Evolutionary conservation across 1,140 invertebrate species (phyloP).

Genomic region (Schmidtea mediterranea): DNA sequence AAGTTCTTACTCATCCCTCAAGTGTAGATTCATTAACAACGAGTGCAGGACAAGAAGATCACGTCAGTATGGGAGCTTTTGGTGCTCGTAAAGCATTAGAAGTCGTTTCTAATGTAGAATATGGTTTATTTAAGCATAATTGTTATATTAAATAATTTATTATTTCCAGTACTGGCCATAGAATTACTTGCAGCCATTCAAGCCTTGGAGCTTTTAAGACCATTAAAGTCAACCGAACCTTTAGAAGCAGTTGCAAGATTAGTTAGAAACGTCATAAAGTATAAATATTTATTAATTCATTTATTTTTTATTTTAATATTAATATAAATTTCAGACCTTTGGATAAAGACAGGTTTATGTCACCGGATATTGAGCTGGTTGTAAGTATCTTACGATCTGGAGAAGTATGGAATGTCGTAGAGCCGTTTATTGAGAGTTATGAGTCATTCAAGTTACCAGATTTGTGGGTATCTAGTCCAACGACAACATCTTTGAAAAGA

Average conservation of each 20-base stretch:
- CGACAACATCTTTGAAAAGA: no score
- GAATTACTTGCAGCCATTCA: slow-evolving; percentile 43
- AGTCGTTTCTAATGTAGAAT: slow-evolving; percentile 40
- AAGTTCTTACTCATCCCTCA: slow-evolving; percentile 43
- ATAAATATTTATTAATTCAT: no score
- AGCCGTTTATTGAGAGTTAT: slow-evolving; percentile 9
- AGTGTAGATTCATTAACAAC: slow-evolving; percentile 43
- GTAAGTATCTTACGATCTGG: slow-evolving; percentile 33
- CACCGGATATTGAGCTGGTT: slow-evolving; percentile 37
- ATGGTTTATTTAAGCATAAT: neutral
- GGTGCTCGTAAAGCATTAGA: slow-evolving; percentile 38
- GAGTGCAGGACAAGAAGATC: slow-evolving; percentile 46
- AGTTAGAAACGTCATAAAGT: no score
- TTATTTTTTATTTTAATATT: no score
- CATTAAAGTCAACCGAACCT: no score
- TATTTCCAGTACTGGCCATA: slow-evolving; percentile 38
- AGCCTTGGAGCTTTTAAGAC: slow-evolving; percentile 46
- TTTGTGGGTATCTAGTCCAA: no score
- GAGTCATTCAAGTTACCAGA: no score
- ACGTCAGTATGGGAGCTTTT: slow-evolving; percentile 45
- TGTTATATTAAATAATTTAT: slow-evolving; percentile 6
- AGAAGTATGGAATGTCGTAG: slow-evolving; percentile 32
- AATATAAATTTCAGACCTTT: slow-evolving; percentile 33
- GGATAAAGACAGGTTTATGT: slow-evolving; percentile 39
- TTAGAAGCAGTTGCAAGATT: no score